A percentile compares a stretch with the other conserved stretches of the same genome.
These are phyloP conservation scores for Brienomyrus longianalis DNA, from an alignment of 2,113 vertebrate species.

Conservation along the genomic window DNA sequence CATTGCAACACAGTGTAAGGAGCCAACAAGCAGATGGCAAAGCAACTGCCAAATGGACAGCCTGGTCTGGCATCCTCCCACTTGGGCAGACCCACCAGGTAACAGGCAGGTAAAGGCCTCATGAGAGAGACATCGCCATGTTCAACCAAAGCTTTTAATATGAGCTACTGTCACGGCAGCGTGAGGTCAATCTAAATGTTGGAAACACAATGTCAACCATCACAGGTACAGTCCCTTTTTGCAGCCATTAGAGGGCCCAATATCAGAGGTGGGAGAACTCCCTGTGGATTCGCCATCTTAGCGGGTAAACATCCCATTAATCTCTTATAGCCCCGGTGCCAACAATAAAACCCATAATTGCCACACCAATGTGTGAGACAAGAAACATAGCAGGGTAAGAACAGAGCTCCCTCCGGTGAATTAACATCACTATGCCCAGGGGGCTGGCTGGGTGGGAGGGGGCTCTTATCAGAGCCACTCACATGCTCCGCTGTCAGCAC, in stretches of 20 bases:
- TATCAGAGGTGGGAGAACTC: not conserved
- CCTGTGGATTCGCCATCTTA: not conserved
- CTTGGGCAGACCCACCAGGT: not conserved
- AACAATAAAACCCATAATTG: constrained; percentile 10
- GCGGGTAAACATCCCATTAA: not conserved
- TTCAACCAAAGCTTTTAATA: constrained; percentile 20
- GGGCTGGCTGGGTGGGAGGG: not conserved
- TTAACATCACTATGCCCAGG: not conserved
- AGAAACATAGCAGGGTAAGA: not conserved
- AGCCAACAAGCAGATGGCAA: not conserved
- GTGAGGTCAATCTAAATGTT: not conserved
- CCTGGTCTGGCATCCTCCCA: not conserved
- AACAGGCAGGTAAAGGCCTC: constrained; percentile 13
- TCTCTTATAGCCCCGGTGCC: not conserved
- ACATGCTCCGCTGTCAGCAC: constrained; percentile 36
- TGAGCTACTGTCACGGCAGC: not conserved
- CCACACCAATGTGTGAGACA: not conserved
- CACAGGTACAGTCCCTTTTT: not conserved
- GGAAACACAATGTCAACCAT: not conserved
- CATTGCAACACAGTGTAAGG: not conserved
- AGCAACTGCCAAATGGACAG: not conserved
- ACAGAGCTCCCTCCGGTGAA: not conserved
- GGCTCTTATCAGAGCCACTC: constrained; percentile 29
- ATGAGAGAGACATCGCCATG: not conserved
- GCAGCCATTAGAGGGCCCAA: not conserved